Evolutionary conservation across 2,888 invertebrate genomes (phyloP).

Genomic region (Glyphotaelius pellucidus): DNA sequence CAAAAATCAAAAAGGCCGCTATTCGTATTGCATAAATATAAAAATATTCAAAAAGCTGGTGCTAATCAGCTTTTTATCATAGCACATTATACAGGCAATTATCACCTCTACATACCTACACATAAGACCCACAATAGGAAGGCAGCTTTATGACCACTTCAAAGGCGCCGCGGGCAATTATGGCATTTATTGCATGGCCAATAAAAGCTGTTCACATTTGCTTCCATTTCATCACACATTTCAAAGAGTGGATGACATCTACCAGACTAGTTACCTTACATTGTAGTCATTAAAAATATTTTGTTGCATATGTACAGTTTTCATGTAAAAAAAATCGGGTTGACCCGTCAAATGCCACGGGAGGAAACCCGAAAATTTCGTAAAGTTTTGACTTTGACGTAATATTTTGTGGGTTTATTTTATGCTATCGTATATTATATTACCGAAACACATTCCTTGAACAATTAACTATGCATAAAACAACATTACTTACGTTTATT

Average conservation of each 20-base stretch:
- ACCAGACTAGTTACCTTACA: neutral
- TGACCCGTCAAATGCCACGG: too few relatives aligned
- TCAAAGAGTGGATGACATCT: neutral
- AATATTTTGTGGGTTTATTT: too few relatives aligned
- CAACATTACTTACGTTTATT: too few relatives aligned
- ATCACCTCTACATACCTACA: neutral
- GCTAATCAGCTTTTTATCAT: slow-evolving; percentile 8
- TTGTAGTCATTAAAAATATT: neutral
- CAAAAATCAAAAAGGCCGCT: neutral
- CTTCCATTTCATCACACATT: neutral
- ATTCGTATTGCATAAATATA: neutral
- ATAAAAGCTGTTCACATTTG: slow-evolving; percentile 2
- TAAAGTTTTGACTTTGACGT: too few relatives aligned
- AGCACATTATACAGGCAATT: slow-evolving; percentile 15
- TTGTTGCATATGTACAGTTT: neutral
- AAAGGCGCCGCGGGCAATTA: slow-evolving; percentile 16
- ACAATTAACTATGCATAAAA: too few relatives aligned
- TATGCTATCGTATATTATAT: too few relatives aligned
- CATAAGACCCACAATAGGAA: neutral
- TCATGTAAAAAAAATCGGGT: neutral
- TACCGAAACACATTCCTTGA: too few relatives aligned
- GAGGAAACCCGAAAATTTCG: too few relatives aligned
- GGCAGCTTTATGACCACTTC: neutral
- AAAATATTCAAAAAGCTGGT: neutral
- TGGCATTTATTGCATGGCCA: slow-evolving; percentile 2